These are phyloP conservation scores for Mungos mungo DNA, from an alignment of 2,113 vertebrate genomes.

Conservation along the genomic window DNA sequence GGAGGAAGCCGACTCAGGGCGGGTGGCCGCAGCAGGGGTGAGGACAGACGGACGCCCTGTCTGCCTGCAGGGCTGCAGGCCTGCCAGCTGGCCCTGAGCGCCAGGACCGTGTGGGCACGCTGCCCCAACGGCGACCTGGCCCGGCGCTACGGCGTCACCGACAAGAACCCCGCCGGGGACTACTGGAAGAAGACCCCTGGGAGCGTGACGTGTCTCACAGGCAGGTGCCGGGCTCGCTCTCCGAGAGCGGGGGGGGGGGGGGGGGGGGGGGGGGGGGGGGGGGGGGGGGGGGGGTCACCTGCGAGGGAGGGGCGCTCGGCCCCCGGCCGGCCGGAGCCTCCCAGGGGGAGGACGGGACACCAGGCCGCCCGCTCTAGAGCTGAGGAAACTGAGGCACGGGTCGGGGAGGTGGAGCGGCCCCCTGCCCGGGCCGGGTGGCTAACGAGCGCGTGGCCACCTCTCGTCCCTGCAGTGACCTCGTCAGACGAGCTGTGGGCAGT, in stretches of 20 bases:
- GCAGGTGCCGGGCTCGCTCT: slow-evolving; percentile 77
- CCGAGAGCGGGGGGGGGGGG: background rate
- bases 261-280: too few species aligned
- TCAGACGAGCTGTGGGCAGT: slow-evolving; percentile 95
- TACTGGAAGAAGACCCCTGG: slow-evolving; percentile 99
- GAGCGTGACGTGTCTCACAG: slow-evolving; percentile 88
- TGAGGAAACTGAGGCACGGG: background rate
- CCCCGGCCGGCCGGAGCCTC: accelerated
- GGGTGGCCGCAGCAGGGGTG: accelerated
- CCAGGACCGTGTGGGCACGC: slow-evolving; percentile 93
- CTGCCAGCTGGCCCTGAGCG: slow-evolving; percentile 92
- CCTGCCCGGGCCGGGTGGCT: accelerated
- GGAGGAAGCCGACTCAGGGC: accelerated
- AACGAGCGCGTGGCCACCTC: background rate
- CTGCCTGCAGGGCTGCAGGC: slow-evolving; percentile 89
- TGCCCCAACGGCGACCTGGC: slow-evolving; percentile 94
- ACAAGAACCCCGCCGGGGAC: slow-evolving; percentile 95
- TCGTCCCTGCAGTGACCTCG: slow-evolving; percentile 88
- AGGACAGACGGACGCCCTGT: background rate
- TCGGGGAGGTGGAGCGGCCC: accelerated
- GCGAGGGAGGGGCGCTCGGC: background rate
- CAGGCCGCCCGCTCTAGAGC: accelerated
- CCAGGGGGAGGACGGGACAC: background rate
- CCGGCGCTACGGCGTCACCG: slow-evolving; percentile 93
- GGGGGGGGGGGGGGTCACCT: too few species aligned